These are phyloP conservation scores for Spea hammondii DNA, from an alignment of 2,797 vertebrate genomes.

Conservation along the genomic window DNA sequence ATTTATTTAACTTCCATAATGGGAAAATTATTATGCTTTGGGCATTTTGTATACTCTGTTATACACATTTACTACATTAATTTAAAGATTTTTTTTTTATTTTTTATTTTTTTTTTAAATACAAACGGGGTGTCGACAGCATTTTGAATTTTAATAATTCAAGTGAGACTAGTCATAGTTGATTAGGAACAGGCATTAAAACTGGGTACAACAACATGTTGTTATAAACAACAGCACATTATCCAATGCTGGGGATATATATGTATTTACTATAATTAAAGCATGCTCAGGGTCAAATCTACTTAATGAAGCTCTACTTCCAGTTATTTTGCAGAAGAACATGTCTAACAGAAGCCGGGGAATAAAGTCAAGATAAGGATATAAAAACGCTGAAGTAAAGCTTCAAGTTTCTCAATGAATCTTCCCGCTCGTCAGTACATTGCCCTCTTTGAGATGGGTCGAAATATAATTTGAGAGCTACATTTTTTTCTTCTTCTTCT, in stretches of 20 bases:
- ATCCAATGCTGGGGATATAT: conserved; percentile 30
- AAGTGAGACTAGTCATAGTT: no score
- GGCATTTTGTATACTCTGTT: no score
- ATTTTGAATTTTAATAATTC: no score
- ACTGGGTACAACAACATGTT: no score
- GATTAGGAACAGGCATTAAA: no score
- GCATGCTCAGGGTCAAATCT: conserved; percentile 33
- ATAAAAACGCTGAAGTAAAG: conserved; percentile 27
- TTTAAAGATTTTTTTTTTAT: no score
- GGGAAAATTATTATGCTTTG: no score
- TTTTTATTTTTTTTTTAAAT: no score
- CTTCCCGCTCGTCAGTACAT: conserved; percentile 30
- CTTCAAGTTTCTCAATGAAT: conserved; percentile 37
- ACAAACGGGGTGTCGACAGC: no score
- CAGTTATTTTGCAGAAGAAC: conserved; percentile 24
- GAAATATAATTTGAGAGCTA: conserved; percentile 28
- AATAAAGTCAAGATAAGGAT: conserved; percentile 12
- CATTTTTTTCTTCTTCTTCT: conserved; percentile 27
- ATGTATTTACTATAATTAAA: conserved; percentile 39
- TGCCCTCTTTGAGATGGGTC: conserved; percentile 28
- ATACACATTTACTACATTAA: no score
- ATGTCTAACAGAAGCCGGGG: conserved; percentile 13
- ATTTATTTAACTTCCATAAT: no score
- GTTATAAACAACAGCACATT: background rate
- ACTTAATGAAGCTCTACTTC: conserved; percentile 35